Conservation (phyloP, 2,888 invertebrate genomes). For the Cheilosia pagana region DNA sequence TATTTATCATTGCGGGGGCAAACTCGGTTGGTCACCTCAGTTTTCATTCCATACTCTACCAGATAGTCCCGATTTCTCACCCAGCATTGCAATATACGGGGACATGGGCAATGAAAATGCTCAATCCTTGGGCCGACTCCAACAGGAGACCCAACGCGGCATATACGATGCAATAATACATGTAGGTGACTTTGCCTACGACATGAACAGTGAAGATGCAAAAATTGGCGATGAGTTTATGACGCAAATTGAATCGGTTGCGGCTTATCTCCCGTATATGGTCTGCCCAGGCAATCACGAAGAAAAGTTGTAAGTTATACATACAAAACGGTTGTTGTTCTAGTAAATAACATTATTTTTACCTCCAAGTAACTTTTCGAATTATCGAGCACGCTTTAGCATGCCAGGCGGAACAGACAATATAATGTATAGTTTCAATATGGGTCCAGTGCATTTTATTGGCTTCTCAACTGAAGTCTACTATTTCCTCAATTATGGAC, state of each 20-base stretch:
- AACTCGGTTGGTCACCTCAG: constrained; percentile 91
- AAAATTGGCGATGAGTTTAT: constrained; percentile 96
- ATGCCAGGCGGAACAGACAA: constrained; percentile 92
- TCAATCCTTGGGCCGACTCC: constrained; percentile 91
- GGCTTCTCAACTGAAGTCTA: constrained; percentile 97
- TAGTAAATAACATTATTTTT: not conserved
- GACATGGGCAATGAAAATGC: constrained; percentile 98
- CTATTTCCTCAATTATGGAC: constrained; percentile 95
- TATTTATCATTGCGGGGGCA: constrained; percentile 92
- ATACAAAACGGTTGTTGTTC: constrained; percentile 16
- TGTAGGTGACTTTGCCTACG: constrained; percentile 98
- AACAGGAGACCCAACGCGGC: constrained; percentile 91
- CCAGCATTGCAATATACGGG: constrained; percentile 93
- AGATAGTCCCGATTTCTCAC: constrained; percentile 88
- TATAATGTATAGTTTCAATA: constrained; percentile 93
- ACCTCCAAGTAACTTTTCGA: constrained; percentile 93
- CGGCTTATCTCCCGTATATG: constrained; percentile 97
- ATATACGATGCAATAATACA: constrained; percentile 95
- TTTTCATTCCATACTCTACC: constrained; percentile 90
- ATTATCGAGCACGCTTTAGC: constrained; percentile 95
- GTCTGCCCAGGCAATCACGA: constrained; percentile 97
- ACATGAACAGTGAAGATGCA: constrained; percentile 93
- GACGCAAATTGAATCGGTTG: constrained; percentile 95
- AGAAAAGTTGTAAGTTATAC: constrained; percentile 87
- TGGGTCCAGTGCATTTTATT: constrained; percentile 96